These are phyloP conservation scores for Micropoecilia bifurca DNA, from an alignment of 2,797 vertebrate species.

Conservation along the genomic window DNA sequence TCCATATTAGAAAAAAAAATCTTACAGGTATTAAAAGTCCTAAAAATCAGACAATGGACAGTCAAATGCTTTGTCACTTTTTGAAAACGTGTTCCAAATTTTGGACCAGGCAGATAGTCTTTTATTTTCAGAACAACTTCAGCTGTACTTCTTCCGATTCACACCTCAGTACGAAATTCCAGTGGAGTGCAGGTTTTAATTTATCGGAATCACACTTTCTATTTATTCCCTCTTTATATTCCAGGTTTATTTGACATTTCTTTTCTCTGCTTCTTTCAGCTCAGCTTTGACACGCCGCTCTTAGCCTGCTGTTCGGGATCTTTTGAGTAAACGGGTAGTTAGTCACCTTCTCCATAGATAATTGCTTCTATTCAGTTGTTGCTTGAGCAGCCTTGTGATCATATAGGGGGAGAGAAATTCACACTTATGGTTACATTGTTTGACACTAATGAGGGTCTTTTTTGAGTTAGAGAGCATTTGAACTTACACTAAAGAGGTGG, in stretches of 20 bases:
- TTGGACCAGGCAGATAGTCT: conserved; percentile 26
- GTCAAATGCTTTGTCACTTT: conserved; percentile 14
- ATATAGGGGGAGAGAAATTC: conserved; percentile 49
- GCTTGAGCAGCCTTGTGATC: conserved; percentile 58
- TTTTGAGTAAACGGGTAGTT: conserved; percentile 57
- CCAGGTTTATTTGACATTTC: conserved; percentile 15
- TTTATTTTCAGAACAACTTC: conserved; percentile 32
- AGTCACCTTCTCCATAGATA: conserved; percentile 67
- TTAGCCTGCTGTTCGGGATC: conserved; percentile 52
- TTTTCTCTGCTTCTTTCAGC: conserved; percentile 42
- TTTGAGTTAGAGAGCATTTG: conserved; percentile 45
- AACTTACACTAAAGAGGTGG: conserved; percentile 45
- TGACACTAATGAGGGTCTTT: conserved; percentile 68
- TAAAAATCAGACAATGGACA: neutral
- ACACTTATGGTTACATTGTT: conserved; percentile 60
- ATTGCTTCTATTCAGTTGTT: conserved; percentile 67
- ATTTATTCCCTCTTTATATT: conserved; percentile 19
- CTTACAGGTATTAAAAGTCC: neutral
- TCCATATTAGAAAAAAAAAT: neutral
- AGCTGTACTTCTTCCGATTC: neutral
- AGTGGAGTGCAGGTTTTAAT: conserved; percentile 3
- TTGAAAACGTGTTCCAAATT: neutral
- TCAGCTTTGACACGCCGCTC: conserved; percentile 40
- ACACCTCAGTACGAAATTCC: neutral
- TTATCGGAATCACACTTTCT: conserved; percentile 9